Evolutionary conservation across 2,113 vertebrate genomes (phyloP).

Genomic region (Heterochromis multidens): DNA sequence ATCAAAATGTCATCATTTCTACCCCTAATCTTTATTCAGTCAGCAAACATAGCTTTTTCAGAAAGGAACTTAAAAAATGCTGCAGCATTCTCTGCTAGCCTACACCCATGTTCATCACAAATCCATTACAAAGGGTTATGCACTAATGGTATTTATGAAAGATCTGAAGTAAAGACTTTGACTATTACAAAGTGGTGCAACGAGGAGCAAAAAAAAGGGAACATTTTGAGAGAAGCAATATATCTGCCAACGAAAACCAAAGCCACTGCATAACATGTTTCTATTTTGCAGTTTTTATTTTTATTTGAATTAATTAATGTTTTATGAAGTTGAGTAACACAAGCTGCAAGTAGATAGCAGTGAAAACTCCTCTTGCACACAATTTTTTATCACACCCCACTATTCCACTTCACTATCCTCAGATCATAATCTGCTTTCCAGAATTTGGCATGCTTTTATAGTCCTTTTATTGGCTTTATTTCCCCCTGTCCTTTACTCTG

Average conservation of each 20-base stretch:
- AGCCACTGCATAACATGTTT: neutral
- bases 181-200: neutral
- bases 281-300: neutral
- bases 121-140: neutral
- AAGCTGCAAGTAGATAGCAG: neutral
- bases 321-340: neutral
- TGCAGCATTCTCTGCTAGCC: conserved; percentile 19
- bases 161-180: neutral
- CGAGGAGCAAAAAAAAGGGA: neutral
- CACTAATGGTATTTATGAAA: neutral
- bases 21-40: conserved; percentile 41
- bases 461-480: conserved; percentile 25
- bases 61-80: conserved; percentile 13
- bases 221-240: neutral
- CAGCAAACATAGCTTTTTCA: conserved; percentile 20
- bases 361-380: conserved; percentile 9
- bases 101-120: neutral
- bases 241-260: neutral
- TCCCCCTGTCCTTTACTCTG: neutral
- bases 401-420: conserved; percentile 15
- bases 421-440: conserved; percentile 42
- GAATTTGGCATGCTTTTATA: conserved; percentile 44
- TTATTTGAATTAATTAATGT: neutral
- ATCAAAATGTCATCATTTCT: conserved; percentile 47
- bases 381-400: conserved; percentile 20